Percentiles rank a stretch among this genome's conserved stretches.
phyloP scores from a whole-genome alignment of 2,797 vertebrate genomes.

The Antennarius maculatus region DNA sequence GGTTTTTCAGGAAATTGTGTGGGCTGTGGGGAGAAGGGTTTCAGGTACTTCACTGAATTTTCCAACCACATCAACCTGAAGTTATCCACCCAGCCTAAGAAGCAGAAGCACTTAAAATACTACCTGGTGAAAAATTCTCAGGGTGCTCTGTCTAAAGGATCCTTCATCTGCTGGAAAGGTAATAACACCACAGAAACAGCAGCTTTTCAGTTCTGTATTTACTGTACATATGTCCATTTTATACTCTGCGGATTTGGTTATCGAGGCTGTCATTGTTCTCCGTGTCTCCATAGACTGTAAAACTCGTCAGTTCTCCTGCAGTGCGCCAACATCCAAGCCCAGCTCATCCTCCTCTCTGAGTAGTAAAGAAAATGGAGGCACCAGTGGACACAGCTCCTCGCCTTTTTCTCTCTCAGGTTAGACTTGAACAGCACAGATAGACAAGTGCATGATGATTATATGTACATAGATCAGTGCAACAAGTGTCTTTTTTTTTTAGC shows the following conservation, averaged over 20 bases:
- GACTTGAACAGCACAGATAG: not conserved
- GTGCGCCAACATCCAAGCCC: constrained; percentile 87
- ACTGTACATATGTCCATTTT: not conserved
- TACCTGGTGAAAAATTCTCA: constrained; percentile 97
- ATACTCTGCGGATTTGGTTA: not conserved
- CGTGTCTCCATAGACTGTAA: constrained; percentile 86
- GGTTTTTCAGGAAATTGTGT: constrained; percentile 99
- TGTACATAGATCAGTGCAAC: not conserved
- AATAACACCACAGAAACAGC: not conserved
- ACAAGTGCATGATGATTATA: not conserved
- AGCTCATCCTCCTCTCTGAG: constrained; percentile 88
- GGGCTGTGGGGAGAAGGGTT: constrained; percentile 98
- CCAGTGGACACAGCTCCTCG: constrained; percentile 90
- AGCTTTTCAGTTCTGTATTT: not conserved
- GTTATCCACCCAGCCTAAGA: constrained; percentile 98
- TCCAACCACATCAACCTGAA: constrained; percentile 99
- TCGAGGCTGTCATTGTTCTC: not conserved
- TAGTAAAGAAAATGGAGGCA: constrained; percentile 89
- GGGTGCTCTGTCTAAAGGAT: constrained; percentile 95
- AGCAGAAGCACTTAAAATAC: constrained; percentile 99
- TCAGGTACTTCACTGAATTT: constrained; percentile 99
- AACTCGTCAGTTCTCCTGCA: constrained; percentile 88
- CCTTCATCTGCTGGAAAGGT: constrained; percentile 99
- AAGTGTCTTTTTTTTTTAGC: not conserved
- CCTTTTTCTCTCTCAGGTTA: constrained; percentile 92